These are phyloP conservation scores for Uria aalge DNA, from an alignment of 2,113 vertebrate species.

Conservation along the genomic window DNA sequence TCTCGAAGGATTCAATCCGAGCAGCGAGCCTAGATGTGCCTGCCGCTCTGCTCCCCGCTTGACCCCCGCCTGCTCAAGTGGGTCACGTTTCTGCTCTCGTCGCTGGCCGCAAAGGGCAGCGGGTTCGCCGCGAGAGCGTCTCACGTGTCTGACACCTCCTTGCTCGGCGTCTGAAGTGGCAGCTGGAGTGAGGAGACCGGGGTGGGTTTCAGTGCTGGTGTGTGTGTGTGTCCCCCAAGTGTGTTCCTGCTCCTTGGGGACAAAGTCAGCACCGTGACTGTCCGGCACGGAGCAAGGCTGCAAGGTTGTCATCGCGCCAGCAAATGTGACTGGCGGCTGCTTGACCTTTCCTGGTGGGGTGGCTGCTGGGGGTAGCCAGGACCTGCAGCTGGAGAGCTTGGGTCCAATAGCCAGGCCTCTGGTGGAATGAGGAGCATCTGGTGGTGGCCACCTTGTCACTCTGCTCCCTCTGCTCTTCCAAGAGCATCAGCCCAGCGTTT, in stretches of 20 bases:
- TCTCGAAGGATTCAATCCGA: not conserved
- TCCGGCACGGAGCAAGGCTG: not conserved
- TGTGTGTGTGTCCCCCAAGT: not conserved
- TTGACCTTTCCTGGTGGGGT: not conserved
- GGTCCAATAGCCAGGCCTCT: not conserved
- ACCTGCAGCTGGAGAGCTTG: not conserved
- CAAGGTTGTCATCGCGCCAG: fast-evolving
- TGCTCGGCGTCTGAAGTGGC: not conserved
- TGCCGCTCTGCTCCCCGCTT: not conserved
- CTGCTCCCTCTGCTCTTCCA: fast-evolving
- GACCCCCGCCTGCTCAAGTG: not conserved
- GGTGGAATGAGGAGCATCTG: not conserved
- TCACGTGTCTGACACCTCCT: not conserved
- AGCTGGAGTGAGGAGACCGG: not conserved
- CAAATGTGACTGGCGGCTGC: not conserved
- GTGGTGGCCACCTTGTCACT: not conserved
- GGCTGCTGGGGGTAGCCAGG: not conserved
- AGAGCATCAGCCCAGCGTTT: not conserved
- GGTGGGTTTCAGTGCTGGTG: not conserved
- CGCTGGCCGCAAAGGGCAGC: not conserved
- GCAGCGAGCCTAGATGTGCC: not conserved
- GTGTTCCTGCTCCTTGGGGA: not conserved
- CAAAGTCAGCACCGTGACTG: not conserved
- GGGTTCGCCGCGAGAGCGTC: not conserved
- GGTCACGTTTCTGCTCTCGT: not conserved